Conservation (phyloP, 2,113 vertebrate genomes). For the Mirounga angustirostris region DNA sequence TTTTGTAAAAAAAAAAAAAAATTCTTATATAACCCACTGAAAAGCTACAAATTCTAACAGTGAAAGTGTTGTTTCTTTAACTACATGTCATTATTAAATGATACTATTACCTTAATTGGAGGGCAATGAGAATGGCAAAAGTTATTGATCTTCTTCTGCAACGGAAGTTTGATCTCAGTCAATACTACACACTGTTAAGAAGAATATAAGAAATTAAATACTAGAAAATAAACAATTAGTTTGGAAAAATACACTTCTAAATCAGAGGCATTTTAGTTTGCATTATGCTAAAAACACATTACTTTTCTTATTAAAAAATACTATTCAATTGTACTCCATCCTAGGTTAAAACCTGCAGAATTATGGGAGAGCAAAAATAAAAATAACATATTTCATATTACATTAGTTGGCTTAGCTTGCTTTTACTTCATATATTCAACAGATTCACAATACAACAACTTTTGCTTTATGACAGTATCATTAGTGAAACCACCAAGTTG, state of each 20-base stretch:
- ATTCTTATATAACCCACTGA: background rate
- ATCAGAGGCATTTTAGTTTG: slow-evolving; percentile 11
- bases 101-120: slow-evolving; percentile 93
- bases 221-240: slow-evolving; percentile 30
- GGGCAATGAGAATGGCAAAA: slow-evolving; percentile 95
- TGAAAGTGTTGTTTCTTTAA: slow-evolving; percentile 6
- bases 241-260: slow-evolving; percentile 8
- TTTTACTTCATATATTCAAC: slow-evolving; percentile 43
- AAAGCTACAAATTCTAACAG: slow-evolving; percentile 20
- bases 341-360: slow-evolving; percentile 33
- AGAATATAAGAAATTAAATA: slow-evolving; percentile 74
- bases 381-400: slow-evolving; percentile 25
- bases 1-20: background rate
- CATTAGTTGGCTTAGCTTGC: background rate
- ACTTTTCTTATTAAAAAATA: background rate
- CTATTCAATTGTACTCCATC: background rate
- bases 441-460: background rate
- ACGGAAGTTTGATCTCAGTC: slow-evolving; percentile 92
- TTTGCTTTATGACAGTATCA: background rate
- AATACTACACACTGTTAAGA: slow-evolving; percentile 95
- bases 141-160: slow-evolving; percentile 94
- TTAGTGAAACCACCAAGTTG: background rate
- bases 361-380: slow-evolving; percentile 33
- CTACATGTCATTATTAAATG: background rate
- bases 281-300: slow-evolving; percentile 3